Evolutionary conservation across 2,888 invertebrate genomes (phyloP), one percentile per base, ranked within the genome.

Genomic region (Lacanobia oleracea): DNA sequence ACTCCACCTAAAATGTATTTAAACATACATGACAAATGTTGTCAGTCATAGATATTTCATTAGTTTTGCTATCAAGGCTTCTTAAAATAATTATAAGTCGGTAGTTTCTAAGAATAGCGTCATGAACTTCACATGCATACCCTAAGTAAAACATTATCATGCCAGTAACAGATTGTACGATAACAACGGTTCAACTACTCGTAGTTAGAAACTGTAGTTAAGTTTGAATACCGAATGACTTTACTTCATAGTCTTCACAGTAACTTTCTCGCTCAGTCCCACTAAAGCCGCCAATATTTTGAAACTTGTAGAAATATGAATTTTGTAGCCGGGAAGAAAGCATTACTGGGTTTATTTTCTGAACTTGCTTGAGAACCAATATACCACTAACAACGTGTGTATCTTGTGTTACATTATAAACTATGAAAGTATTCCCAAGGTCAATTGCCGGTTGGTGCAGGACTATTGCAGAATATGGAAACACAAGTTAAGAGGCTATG

Each of bases 261-360:
- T 18, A 67, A 76, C 51, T 59, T 68, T 50, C 33, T 21, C 51
- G 61, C 40, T 5, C 53, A 63, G 37, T 67, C 37, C 21, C n/a
- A 23, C 23, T 45, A 62, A 57, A 57, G 62, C 67, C 51, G 45
- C 27, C 57, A 63, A 59, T 51, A 67, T 75, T 75, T 75, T 59
- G 51, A 66, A 75, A 45, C 27, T 67, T 27, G 21, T 43, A 51
- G 56, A 50, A 50, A 18, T 43, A 53, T 27, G 40, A 54, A 54
- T 60, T 61, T 67, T 37, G 16, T 12, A 40, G 27, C 23, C 3
- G 9, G 1, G 1, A 3, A n/a, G n/a, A n/a, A n/a, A n/a, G n/a
- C n/a, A n/a, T n/a, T n/a, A n/a, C n/a, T n/a, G n/a, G n/a, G n/a
- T n/a, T n/a, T n/a, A n/a, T n/a, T n/a, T n/a, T n/a, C n/a, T n/a